A percentile compares a stretch with the other conserved stretches of the same genome.
Conservation (phyloP, 2,113 vertebrate genomes). For the Cercocebus atys region DNA sequence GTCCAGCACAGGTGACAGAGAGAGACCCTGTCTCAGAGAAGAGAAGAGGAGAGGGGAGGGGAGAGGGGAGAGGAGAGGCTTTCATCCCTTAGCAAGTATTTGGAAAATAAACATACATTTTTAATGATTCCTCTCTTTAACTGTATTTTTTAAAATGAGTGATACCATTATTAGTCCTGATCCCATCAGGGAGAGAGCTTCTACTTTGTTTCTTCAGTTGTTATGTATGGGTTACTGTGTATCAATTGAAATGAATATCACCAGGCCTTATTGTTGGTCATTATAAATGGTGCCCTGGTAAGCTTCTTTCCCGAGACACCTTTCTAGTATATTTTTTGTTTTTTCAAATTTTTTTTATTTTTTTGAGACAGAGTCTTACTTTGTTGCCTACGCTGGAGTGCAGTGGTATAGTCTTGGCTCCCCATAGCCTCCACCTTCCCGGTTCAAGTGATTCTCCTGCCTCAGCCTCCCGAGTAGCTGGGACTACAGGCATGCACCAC, state of each 20-base stretch:
- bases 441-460: no score
- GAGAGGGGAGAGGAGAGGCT: neutral
- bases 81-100: neutral
- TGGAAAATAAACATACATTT: neutral
- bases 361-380: no score
- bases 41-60: no score
- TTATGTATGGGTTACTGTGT: neutral
- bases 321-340: slow-evolving; percentile 16
- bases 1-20: no score
- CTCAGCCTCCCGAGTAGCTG: no score
- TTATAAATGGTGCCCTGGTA: neutral
- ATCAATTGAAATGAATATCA: neutral
- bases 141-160: neutral
- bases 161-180: neutral
- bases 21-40: no score
- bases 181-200: neutral
- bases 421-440: no score
- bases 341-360: no score
- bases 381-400: no score
- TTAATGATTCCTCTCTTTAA: neutral
- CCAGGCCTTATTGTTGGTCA: neutral
- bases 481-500: no score
- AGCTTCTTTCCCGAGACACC: neutral
- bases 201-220: neutral
- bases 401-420: no score